Conservation (phyloP, 2,113 vertebrate genomes). For the Salvelinus alpinus region DNA sequence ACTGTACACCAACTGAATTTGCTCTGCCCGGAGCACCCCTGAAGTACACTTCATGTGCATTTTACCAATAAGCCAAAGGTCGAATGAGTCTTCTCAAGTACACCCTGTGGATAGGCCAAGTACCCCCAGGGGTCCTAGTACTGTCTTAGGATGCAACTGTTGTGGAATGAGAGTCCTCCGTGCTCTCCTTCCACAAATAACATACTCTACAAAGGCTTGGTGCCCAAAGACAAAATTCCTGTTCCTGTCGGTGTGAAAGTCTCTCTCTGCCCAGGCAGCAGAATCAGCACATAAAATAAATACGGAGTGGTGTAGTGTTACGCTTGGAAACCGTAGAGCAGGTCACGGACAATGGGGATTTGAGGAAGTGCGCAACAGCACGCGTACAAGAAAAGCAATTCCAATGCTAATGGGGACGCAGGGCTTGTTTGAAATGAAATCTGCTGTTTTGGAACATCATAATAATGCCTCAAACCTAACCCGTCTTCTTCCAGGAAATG, state of each 20-base stretch:
- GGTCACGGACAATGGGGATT: conserved; percentile 65
- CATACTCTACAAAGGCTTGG: conserved; percentile 56
- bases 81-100: too few relatives aligned
- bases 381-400: conserved; percentile 53
- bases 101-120: too few relatives aligned
- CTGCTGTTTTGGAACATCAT: conserved; percentile 35
- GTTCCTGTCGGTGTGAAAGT: conserved; percentile 54
- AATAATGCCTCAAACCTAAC: conserved; percentile 43
- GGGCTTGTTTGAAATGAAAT: conserved; percentile 56
- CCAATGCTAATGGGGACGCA: conserved; percentile 53
- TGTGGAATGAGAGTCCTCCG: conserved; percentile 36
- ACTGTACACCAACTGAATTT: too few relatives aligned
- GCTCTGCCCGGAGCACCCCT: too few relatives aligned
- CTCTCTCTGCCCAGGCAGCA: conserved; percentile 52
- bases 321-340: conserved; percentile 58
- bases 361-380: conserved; percentile 43
- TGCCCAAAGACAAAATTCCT: conserved; percentile 66
- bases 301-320: conserved; percentile 62
- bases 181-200: conserved; percentile 61
- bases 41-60: neutral
- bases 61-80: too few relatives aligned
- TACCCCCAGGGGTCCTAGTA: too few relatives aligned
- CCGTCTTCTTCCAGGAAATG: conserved; percentile 37
- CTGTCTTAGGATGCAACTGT: conserved; percentile 43
- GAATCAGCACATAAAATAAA: conserved; percentile 76